Percentiles rank a stretch among this genome's conserved stretches.
Evolutionary conservation across 1,140 invertebrate genomes (phyloP).

Genomic region (Pseudachorutes palmiensis): DNA sequence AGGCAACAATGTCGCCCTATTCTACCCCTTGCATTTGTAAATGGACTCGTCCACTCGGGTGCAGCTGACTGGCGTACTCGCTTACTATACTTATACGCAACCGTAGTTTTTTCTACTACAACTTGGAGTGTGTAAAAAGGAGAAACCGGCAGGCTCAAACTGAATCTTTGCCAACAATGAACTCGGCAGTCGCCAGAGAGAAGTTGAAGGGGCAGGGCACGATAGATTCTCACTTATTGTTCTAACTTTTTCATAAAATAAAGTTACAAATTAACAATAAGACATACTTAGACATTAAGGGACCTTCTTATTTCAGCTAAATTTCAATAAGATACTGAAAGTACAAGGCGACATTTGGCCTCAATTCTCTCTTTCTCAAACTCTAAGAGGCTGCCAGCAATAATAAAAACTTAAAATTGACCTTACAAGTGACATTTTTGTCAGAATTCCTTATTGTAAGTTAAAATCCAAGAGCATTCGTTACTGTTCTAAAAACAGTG

Average conservation of each 20-base stretch:
- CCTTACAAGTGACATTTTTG: too few species aligned
- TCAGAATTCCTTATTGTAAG: too few species aligned
- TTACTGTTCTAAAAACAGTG: background rate
- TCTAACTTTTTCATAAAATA: too few species aligned
- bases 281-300: too few species aligned
- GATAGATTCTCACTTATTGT: slow-evolving; percentile 6
- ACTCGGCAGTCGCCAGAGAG: background rate
- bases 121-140: slow-evolving; percentile 8
- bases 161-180: background rate
- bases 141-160: background rate
- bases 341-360: too few species aligned
- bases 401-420: too few species aligned
- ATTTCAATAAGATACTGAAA: too few species aligned
- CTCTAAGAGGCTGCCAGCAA: too few species aligned
- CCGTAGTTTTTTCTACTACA: slow-evolving; percentile 31
- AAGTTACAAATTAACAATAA: too few species aligned
- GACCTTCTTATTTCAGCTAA: too few species aligned
- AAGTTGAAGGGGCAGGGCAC: background rate
- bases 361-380: too few species aligned
- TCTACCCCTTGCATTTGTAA: slow-evolving; percentile 7
- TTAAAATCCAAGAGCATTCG: too few species aligned
- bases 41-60: slow-evolving; percentile 35
- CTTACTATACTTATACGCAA: slow-evolving; percentile 39
- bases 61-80: slow-evolving; percentile 38
- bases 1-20: background rate